Percentiles rank a stretch among this genome's conserved stretches.
These are phyloP conservation scores for Sciurus carolinensis DNA, from an alignment of 2,797 vertebrate species.

Conservation along the genomic window DNA sequence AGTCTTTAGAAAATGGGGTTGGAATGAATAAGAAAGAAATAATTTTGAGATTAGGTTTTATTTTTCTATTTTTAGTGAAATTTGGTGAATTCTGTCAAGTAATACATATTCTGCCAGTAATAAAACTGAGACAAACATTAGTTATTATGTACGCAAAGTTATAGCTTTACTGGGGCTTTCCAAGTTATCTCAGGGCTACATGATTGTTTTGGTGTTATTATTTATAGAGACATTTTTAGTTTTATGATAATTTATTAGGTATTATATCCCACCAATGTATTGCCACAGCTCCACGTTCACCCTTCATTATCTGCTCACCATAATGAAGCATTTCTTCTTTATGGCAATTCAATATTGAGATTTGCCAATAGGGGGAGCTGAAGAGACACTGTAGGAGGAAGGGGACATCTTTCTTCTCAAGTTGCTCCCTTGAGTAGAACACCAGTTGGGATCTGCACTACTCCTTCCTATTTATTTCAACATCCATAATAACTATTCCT, in stretches of 20 bases:
- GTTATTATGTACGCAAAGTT: neutral
- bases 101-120: neutral
- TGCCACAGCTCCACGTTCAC: neutral
- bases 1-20: neutral
- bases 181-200: neutral
- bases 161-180: neutral
- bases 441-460: neutral
- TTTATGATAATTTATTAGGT: neutral
- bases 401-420: neutral
- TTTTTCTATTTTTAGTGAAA: neutral
- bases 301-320: neutral
- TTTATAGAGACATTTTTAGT: neutral
- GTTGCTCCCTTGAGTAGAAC: neutral
- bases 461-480: neutral
- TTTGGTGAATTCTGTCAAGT: neutral
- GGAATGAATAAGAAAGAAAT: neutral
- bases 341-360: neutral
- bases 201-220: neutral
- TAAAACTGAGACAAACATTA: neutral
- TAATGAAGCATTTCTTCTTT: neutral
- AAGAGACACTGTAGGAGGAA: neutral
- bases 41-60: neutral
- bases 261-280: neutral
- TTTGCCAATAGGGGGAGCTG: neutral
- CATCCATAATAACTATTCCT: neutral